Conservation (phyloP, 2,888 invertebrate genomes). For the Pardosa pseudoannulata region DNA sequence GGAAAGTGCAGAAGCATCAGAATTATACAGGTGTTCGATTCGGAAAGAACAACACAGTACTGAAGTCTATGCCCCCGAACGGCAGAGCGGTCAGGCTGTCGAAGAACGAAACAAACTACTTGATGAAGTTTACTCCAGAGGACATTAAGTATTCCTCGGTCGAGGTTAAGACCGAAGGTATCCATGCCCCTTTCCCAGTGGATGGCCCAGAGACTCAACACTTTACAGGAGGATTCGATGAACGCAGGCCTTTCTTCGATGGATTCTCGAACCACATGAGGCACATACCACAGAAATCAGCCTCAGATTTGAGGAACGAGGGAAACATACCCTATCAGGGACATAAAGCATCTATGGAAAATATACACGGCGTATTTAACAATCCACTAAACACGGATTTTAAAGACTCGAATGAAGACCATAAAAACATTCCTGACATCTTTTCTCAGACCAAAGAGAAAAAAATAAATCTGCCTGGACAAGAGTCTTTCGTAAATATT, state of each 20-base stretch:
- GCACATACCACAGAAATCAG: background rate
- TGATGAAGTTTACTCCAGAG: background rate
- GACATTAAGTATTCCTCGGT: background rate
- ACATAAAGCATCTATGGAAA: background rate
- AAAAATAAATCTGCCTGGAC: background rate
- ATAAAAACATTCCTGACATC: no score
- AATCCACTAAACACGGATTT: no score
- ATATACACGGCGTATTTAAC: no score
- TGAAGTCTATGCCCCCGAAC: background rate
- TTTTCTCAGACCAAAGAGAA: background rate
- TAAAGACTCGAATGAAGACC: no score
- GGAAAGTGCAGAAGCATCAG: background rate
- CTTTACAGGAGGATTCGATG: background rate
- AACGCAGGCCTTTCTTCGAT: background rate
- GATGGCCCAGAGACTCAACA: background rate
- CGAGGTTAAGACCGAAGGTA: background rate
- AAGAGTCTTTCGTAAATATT: background rate
- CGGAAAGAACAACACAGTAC: background rate
- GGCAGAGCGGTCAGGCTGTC: background rate
- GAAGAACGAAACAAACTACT: background rate
- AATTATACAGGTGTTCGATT: slow-evolving; percentile 18
- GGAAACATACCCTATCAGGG: background rate
- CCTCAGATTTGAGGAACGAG: background rate
- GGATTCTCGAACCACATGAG: background rate
- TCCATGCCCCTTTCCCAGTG: background rate